Evolutionary conservation across 2,888 invertebrate species (phyloP).

Genomic region (Xylocampa areola): DNA sequence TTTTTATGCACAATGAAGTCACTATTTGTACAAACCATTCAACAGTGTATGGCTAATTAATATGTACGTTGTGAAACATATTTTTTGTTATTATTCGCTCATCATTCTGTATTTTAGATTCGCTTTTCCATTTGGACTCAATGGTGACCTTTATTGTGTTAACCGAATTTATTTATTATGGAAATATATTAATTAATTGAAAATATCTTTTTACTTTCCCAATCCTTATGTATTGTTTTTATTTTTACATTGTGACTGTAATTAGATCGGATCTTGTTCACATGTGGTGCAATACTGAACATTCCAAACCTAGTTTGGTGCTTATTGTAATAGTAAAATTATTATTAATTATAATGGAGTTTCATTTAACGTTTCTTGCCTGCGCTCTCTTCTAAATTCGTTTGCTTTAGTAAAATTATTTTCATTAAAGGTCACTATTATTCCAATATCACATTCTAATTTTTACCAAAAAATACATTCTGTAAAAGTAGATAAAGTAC

Average conservation of each 20-base stretch:
- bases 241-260: slow-evolving; percentile 70
- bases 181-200: slow-evolving; percentile 61
- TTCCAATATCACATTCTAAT: slow-evolving; percentile 43
- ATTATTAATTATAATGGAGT: slow-evolving; percentile 79
- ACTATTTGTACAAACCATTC: slow-evolving; percentile 86
- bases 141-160: slow-evolving; percentile 88
- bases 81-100: slow-evolving; percentile 65
- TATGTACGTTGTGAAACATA: slow-evolving; percentile 59
- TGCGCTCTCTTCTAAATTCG: slow-evolving; percentile 68
- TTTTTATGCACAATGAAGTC: slow-evolving; percentile 86
- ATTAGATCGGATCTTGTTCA: slow-evolving; percentile 79
- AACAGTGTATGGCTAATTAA: slow-evolving; percentile 66
- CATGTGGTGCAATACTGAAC: slow-evolving; percentile 87
- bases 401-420: slow-evolving; percentile 49
- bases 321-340: slow-evolving; percentile 87
- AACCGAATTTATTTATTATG: slow-evolving; percentile 78
- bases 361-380: slow-evolving; percentile 81
- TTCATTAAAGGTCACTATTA: slow-evolving; percentile 85
- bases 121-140: slow-evolving; percentile 64
- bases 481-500: slow-evolving; percentile 39
- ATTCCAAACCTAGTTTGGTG: slow-evolving; percentile 89
- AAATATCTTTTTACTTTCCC: slow-evolving; percentile 60
- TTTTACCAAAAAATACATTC: slow-evolving; percentile 39
- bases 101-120: slow-evolving; percentile 56
- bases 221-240: slow-evolving; percentile 58